Conservation (phyloP, 1,140 invertebrate species). For the Caenorhabditis remanei region DNA sequence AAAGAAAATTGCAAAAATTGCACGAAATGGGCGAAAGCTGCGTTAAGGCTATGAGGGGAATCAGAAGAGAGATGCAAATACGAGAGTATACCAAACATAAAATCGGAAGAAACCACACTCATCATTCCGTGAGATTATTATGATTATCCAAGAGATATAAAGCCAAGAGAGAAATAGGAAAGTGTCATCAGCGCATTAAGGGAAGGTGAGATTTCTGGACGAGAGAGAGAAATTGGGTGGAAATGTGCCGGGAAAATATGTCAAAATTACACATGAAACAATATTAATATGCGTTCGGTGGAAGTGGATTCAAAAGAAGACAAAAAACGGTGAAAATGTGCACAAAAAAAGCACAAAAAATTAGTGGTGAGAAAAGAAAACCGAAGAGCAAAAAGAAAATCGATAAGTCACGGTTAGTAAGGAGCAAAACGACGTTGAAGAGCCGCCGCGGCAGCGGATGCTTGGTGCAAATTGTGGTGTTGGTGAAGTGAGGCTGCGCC, state of each 20-base stretch:
- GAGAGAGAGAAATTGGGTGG: neutral
- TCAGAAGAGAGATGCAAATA: no score
- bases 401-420: neutral
- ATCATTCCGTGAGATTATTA: conserved; percentile 27
- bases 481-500: neutral
- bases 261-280: conserved; percentile 31
- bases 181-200: neutral
- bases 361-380: neutral
- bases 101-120: neutral
- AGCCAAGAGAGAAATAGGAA: neutral
- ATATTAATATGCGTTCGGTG: conserved; percentile 30
- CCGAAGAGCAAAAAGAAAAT: neutral
- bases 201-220: no score
- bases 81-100: no score
- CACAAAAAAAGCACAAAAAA: neutral
- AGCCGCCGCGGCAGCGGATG: conserved; percentile 7
- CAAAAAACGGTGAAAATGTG: neutral
- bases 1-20: no score
- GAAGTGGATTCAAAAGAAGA: neutral
- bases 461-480: conserved; percentile 17
- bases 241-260: conserved; percentile 14
- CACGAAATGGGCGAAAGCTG: no score
- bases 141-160: conserved; percentile 17
- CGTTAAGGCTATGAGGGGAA: no score
- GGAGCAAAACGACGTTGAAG: conserved; percentile 33